phyloP scores from a whole-genome alignment of 1,140 invertebrate genomes.

The Drosophila gunungcola region DNA sequence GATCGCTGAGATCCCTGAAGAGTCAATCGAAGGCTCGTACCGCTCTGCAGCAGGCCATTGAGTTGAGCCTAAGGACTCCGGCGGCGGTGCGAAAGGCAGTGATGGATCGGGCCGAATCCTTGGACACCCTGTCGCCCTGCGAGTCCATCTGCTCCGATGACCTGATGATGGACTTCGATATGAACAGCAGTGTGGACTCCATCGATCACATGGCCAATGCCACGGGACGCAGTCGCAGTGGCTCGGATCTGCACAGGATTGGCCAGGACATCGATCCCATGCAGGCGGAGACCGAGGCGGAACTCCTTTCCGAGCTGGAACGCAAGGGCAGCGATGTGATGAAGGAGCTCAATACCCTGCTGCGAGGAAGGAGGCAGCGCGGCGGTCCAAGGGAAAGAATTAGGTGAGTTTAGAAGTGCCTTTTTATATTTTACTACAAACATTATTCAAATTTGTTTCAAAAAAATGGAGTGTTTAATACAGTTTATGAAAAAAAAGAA shows the following conservation, averaged over 20 bases:
- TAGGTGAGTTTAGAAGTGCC: conserved; percentile 50
- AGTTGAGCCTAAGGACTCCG: conserved; percentile 83
- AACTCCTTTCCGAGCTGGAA: conserved; percentile 86
- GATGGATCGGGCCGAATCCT: conserved; percentile 87
- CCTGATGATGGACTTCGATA: conserved; percentile 93
- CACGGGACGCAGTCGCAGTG: conserved; percentile 83
- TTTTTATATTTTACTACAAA: not conserved
- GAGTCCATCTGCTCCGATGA: conserved; percentile 93
- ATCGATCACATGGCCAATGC: conserved; percentile 85
- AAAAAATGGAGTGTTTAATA: too few species aligned
- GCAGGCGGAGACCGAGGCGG: conserved; percentile 81
- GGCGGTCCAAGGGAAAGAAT: conserved; percentile 60
- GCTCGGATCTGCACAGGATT: conserved; percentile 85
- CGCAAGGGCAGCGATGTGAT: conserved; percentile 86
- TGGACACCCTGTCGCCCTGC: conserved; percentile 91
- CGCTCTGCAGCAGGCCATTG: conserved; percentile 77
- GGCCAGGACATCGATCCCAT: conserved; percentile 54
- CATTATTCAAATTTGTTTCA: not conserved
- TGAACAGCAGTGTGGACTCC: conserved; percentile 90
- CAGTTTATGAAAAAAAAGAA: too few species aligned
- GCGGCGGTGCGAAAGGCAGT: conserved; percentile 65
- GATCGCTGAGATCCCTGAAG: conserved; percentile 76
- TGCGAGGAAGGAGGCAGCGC: conserved; percentile 57
- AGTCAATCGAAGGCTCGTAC: conserved; percentile 75
- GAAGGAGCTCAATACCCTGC: conserved; percentile 85